Base-by-base conservation (phyloP, 2,113 vertebrate genomes). In the Ardeotis arabs region DNA sequence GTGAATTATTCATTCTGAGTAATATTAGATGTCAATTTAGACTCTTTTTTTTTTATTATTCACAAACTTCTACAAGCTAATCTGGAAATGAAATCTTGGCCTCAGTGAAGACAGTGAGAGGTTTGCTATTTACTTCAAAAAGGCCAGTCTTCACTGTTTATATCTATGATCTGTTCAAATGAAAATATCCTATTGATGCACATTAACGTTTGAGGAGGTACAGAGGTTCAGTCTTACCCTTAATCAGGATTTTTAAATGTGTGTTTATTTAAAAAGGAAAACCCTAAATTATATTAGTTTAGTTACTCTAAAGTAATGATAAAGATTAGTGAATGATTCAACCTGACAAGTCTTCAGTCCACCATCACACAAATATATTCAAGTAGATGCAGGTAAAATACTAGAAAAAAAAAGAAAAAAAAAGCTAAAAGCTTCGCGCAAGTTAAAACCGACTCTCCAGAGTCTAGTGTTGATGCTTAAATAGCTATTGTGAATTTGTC, bases 1-100 rank as follows among this genome's bases (percentile, higher is more conserved):
- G 52, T 90, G 28, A 93, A 88, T 96, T 93, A 93, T 94, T 95
- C 72, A 94, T 93, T 96, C 35, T 93, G 82, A 95, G 44, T 88
- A 90, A 90, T 87, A 95, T 70, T 56, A 37, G 58, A 85, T 91
- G 75, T 85, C 87, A 90, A 47, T 85, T 85, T 85, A 77, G 50
- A 25, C 5, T 9, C 33, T 37, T 23, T 78, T 67, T 60, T 49
- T 37, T 41, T 41, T 41, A 14, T 41, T 16, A 56, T 66, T 90
- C 49, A 63, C 17, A 77, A 37, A 55, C n/a, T 66, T 91, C 35
- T 91, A 29, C 41, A 93, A 77, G 18, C 35, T 58, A 50, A 79
- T 80, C 28, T 73, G 55, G 45, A 91, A 94, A 94, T 55, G 24
- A 93, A 96, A 69, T 53, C 25, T 80, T 66, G 41, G 14, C 18